Evolutionary conservation across 2,888 invertebrate genomes (phyloP).

Genomic region (Metalampra italica): DNA sequence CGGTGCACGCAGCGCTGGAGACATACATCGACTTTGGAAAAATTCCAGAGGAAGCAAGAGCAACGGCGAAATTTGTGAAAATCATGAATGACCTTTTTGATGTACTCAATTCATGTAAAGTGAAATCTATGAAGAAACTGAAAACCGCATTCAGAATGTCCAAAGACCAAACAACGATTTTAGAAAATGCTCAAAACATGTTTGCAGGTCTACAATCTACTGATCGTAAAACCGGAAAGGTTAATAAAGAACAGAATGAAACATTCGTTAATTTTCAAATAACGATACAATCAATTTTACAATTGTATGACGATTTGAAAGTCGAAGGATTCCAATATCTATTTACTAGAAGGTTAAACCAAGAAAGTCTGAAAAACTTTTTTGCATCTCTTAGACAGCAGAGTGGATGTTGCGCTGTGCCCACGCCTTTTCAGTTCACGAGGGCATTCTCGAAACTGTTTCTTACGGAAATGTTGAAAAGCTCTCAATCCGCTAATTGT

Average conservation of each 20-base stretch:
- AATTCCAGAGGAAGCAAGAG: background rate
- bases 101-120: background rate
- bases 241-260: constrained; percentile 8
- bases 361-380: constrained; percentile 6
- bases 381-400: constrained; percentile 4
- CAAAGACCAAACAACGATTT: background rate
- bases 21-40: background rate
- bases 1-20: background rate
- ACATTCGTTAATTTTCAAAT: constrained; percentile 7
- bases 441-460: constrained; percentile 6
- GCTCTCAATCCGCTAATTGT: constrained; percentile 4
- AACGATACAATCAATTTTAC: constrained; percentile 2
- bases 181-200: constrained; percentile 1
- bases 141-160: background rate
- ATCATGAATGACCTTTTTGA: background rate
- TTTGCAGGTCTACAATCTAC: constrained; percentile 4
- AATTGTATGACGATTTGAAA: background rate
- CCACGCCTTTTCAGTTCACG: constrained; percentile 9
- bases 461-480: constrained; percentile 1
- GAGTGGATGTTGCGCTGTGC: constrained; percentile 3
- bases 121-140: background rate
- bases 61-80: background rate
- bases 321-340: background rate
- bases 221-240: background rate
- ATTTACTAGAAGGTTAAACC: constrained; percentile 6